Evolutionary conservation across 1,140 invertebrate genomes (phyloP).

Genomic region (Tetramorium parvispinum): DNA sequence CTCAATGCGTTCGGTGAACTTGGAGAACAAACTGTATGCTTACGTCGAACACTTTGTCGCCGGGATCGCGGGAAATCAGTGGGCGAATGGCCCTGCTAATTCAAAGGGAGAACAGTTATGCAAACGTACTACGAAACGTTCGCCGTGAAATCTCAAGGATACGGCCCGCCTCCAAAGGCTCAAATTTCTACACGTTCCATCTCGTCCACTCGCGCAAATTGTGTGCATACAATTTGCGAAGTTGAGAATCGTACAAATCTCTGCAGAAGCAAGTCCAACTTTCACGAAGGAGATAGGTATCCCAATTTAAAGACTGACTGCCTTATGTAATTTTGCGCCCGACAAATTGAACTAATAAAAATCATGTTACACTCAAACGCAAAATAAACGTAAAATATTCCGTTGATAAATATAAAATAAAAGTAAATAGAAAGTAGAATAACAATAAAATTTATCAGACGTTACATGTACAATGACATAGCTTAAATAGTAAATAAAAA

Average conservation of each 20-base stretch:
- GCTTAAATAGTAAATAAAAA: neutral
- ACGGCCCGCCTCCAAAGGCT: slow-evolving; percentile 8
- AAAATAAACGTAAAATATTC: neutral
- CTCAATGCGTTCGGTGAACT: slow-evolving; percentile 38
- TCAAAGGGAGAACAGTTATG: slow-evolving; percentile 42
- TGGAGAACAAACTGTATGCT: neutral
- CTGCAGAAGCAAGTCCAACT: neutral
- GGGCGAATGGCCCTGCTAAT: slow-evolving; percentile 6
- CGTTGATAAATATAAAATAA: neutral
- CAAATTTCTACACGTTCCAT: slow-evolving; percentile 42
- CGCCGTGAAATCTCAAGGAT: slow-evolving; percentile 41
- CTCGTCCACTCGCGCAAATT: slow-evolving; percentile 45
- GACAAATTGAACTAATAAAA: slow-evolving; percentile 6
- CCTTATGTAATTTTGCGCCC: neutral
- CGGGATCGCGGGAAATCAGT: neutral
- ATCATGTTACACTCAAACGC: neutral
- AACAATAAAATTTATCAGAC: neutral
- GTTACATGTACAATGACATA: neutral
- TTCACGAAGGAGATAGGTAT: neutral
- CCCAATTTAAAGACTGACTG: slow-evolving; percentile 32
- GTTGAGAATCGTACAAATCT: slow-evolving; percentile 44
- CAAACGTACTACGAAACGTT: slow-evolving; percentile 46
- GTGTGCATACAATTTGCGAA: slow-evolving; percentile 45
- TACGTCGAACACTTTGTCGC: neutral
- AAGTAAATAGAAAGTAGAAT: neutral